A percentile compares a stretch with the other conserved stretches of the same genome.
Conservation (phyloP, 2,888 invertebrate genomes). For the Panorpa germanica region DNA sequence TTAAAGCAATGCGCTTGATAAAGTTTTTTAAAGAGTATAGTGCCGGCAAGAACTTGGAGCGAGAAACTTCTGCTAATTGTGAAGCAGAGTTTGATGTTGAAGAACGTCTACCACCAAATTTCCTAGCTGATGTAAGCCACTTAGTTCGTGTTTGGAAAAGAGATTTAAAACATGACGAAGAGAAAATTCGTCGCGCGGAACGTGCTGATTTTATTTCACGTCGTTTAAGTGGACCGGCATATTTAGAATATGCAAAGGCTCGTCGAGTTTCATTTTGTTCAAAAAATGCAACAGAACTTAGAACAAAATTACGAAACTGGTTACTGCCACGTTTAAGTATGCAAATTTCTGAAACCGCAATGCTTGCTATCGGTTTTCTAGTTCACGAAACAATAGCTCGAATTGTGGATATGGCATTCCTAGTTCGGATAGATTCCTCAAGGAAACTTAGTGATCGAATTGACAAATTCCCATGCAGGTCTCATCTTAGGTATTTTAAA, state of each 20-base stretch:
- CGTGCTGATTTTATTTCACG: constrained; percentile 40
- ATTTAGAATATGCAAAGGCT: constrained; percentile 62
- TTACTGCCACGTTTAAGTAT: constrained; percentile 41
- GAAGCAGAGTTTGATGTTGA: constrained; percentile 32
- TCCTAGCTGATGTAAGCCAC: constrained; percentile 28
- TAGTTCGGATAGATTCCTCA: constrained; percentile 59
- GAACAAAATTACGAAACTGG: constrained; percentile 38
- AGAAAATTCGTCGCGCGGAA: constrained; percentile 23
- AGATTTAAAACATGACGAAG: constrained; percentile 22
- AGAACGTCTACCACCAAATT: constrained; percentile 24
- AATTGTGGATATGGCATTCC: constrained; percentile 64
- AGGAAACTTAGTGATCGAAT: constrained; percentile 49
- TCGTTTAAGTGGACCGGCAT: constrained; percentile 35
- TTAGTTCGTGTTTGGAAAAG: constrained; percentile 34
- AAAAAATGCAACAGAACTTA: constrained; percentile 29
- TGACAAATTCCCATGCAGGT: constrained; percentile 29
- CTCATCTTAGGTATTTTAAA: constrained; percentile 15
- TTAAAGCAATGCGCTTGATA: constrained; percentile 53
- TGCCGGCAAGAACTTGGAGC: constrained; percentile 19
- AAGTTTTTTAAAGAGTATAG: constrained; percentile 53
- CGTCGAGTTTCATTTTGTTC: constrained; percentile 53
- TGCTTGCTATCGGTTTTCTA: constrained; percentile 65
- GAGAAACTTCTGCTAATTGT: too few species aligned
- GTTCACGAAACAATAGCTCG: constrained; percentile 84
- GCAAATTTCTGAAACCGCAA: constrained; percentile 37